These are phyloP conservation scores for Nymphalis polychloros DNA, from an alignment of 2,888 invertebrate species.

Conservation along the genomic window DNA sequence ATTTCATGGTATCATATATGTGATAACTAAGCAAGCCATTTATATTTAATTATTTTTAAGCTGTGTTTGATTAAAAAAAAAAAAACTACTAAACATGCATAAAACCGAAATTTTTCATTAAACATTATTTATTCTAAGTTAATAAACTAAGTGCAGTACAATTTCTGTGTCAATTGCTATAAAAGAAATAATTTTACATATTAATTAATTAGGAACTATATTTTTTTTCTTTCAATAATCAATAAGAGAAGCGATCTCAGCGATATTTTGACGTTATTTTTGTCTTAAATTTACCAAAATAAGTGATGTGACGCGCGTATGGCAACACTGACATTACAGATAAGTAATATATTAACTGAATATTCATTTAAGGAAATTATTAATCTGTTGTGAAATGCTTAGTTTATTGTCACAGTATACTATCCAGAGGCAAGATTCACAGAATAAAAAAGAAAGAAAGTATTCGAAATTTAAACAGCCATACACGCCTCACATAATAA, in stretches of 20 bases:
- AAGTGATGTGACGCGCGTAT: slow-evolving; percentile 39
- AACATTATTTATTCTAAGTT: not conserved
- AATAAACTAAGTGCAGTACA: slow-evolving; percentile 16
- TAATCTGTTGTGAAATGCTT: too few relatives aligned
- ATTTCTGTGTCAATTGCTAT: slow-evolving; percentile 35
- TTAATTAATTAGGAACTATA: slow-evolving; percentile 65
- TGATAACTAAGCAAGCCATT: not conserved
- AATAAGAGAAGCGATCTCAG: slow-evolving; percentile 64
- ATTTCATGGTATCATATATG: not conserved
- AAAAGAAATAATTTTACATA: slow-evolving; percentile 35
- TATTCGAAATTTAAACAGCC: not conserved
- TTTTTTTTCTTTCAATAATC: slow-evolving; percentile 38
- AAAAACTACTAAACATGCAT: not conserved
- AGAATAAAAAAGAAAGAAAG: not conserved
- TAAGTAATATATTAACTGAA: too few relatives aligned
- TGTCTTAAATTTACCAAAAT: slow-evolving; percentile 39
- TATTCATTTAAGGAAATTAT: too few relatives aligned
- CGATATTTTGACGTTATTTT: slow-evolving; percentile 48
- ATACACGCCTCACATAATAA: slow-evolving; percentile 46
- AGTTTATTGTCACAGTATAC: too few relatives aligned
- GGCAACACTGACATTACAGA: slow-evolving; percentile 17
- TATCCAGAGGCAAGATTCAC: not conserved
- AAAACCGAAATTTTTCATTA: not conserved
- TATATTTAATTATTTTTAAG: not conserved
- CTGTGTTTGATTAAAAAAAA: not conserved